Evolutionary conservation across 2,888 invertebrate species (phyloP).

Genomic region (Pediacus dermestoides): DNA sequence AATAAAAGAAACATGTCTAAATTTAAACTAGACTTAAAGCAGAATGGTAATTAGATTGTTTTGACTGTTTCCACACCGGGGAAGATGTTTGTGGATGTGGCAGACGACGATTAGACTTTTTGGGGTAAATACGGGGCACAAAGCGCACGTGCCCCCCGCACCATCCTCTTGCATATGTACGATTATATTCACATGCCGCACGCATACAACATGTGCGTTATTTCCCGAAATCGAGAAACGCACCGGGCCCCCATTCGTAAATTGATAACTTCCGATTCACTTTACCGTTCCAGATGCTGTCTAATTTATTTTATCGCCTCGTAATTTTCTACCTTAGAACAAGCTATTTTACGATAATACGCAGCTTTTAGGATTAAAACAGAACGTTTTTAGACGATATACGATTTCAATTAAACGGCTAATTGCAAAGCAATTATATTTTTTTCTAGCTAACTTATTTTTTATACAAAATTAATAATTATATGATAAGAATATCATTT

Average conservation of each 20-base stretch:
- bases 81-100: neutral
- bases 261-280: constrained; percentile 37
- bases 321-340: no score
- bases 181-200: constrained; percentile 4
- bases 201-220: constrained; percentile 30
- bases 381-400: no score
- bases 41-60: neutral
- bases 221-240: constrained; percentile 41
- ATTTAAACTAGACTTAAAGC: neutral
- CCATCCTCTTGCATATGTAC: no score
- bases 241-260: constrained; percentile 22
- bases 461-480: neutral
- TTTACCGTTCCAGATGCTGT: constrained; percentile 3
- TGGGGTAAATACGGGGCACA: no score
- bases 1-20: constrained; percentile 1
- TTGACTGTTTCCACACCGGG: constrained; percentile 1
- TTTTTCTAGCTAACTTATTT: neutral
- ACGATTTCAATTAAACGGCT: no score
- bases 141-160: neutral
- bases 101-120: no score
- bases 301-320: no score
- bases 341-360: no score
- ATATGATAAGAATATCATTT: neutral
- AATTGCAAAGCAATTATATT: no score
- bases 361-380: no score